Evolutionary conservation across 1,140 invertebrate species (phyloP).

Genomic region (Leptopilina clavipes): DNA sequence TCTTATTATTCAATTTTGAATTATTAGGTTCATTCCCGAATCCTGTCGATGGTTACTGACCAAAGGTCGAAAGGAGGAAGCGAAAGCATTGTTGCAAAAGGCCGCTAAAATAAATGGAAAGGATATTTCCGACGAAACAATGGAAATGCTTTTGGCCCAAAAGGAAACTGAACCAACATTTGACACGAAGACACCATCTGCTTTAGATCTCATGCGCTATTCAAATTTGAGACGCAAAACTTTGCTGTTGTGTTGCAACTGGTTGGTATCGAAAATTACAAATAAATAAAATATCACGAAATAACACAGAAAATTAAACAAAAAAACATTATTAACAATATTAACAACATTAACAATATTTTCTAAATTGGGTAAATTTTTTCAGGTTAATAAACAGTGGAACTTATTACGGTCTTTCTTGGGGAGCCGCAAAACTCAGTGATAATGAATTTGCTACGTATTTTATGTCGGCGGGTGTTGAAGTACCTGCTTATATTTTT

Average conservation of each 20-base stretch:
- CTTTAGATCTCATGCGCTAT: conserved; percentile 82
- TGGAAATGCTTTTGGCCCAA: conserved; percentile 75
- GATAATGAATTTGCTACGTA: conserved; percentile 86
- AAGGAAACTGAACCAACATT: conserved; percentile 65
- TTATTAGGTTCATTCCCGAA: conserved; percentile 80
- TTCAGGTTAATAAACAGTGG: conserved; percentile 84
- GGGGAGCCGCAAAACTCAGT: conserved; percentile 84
- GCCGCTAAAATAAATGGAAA: conserved; percentile 81
- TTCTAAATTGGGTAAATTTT: too few relatives aligned
- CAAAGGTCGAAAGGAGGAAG: conserved; percentile 82
- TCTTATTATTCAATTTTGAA: too few relatives aligned
- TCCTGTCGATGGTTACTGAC: conserved; percentile 88
- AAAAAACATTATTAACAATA: too few relatives aligned
- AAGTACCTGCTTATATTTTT: conserved; percentile 84
- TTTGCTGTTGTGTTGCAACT: conserved; percentile 85
- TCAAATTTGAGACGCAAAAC: conserved; percentile 82
- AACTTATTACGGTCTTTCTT: conserved; percentile 87
- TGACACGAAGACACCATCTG: conserved; percentile 72
- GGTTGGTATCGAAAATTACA: conserved; percentile 72
- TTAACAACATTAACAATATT: too few relatives aligned
- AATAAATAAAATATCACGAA: too few relatives aligned
- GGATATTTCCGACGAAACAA: conserved; percentile 74
- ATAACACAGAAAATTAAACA: too few relatives aligned
- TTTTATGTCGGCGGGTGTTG: conserved; percentile 83
- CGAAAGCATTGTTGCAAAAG: conserved; percentile 79